Base-by-base conservation (phyloP, 2,113 vertebrate genomes). In the Oncorhynchus kisutch region DNA sequence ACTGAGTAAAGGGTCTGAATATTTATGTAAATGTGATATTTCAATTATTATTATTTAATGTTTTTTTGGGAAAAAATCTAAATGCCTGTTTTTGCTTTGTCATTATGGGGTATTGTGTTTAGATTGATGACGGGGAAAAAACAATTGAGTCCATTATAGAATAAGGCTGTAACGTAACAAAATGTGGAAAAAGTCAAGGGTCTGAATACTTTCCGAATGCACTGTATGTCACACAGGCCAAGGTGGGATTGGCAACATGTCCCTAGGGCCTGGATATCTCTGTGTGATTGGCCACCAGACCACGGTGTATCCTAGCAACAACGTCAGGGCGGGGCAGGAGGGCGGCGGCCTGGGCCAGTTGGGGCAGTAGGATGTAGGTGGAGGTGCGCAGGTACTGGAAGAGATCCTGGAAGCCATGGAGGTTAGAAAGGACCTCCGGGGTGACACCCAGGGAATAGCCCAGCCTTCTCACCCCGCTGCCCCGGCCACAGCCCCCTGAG, bases 311-410 rank as follows among this genome's bases (percentile, higher is more conserved):
- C 78, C 78, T 80, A 67, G 85, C 81, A 80, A 91, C 84, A 27
- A 85, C 57, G 71, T 88, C 71, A 65, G 87, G 83, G 71, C 81
- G 62, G 34, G 88, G 87, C 65, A 89, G 29, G 29, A 86, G 86
- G 0, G 85, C 83, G 22, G 88, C 84, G 7, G 89, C 86, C 70
- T 83, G 85, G 62, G 86, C 84, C 81, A 89, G 86, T 24, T 88
- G 88, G 31, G 88, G 88, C 75, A 90, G 81, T 29, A 86, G 82
- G 24, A 82, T 89, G 80, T 87, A 86, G 24, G 83, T 90, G 75
- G 91, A 90, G 62, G 90, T 90, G 64, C 85, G 76, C 65, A 91
- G 87, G 71, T 90, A 90, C 62, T 85, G 85, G 70, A 91, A 92
- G 60, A 93, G 86, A 25, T 91, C 89, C 77, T 85, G 86, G 76